Percentiles rank a stretch among this genome's conserved stretches.
Evolutionary conservation across 92 coral and sea anemone genomes (phyloP).

Genomic region (Heteractis magnifica): DNA sequence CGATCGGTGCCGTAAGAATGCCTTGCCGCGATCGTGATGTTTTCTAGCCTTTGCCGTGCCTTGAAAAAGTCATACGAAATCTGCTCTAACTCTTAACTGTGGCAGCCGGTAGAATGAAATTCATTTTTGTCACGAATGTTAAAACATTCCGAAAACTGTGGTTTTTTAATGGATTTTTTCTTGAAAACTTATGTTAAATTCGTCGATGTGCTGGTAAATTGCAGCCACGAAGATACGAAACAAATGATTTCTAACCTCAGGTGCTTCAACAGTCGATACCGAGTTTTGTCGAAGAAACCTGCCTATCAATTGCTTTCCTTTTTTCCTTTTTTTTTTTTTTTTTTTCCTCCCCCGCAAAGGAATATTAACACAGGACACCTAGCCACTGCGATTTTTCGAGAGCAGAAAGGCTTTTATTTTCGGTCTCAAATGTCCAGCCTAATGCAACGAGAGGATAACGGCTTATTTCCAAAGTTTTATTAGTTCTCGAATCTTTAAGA

Average conservation of each 20-base stretch:
- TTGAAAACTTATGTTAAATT: too few relatives aligned
- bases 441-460: not conserved
- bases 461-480: not conserved
- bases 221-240: too few relatives aligned
- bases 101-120: not conserved
- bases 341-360: not conserved
- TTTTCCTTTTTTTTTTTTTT: not conserved
- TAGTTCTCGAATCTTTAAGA: constrained; percentile 16
- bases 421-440: not conserved
- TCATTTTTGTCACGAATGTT: too few relatives aligned
- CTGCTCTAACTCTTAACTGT: not conserved
- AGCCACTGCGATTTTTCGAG: not conserved
- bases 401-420: constrained; percentile 9
- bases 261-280: too few relatives aligned
- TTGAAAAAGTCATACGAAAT: too few relatives aligned
- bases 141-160: too few relatives aligned
- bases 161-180: too few relatives aligned
- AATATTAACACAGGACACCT: not conserved
- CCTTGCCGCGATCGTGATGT: too few relatives aligned
- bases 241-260: too few relatives aligned
- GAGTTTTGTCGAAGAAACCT: not conserved
- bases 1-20: too few relatives aligned
- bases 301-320: not conserved
- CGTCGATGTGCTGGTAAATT: too few relatives aligned
- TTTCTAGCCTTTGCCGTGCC: too few relatives aligned